Evolutionary conservation across 2,888 invertebrate genomes (phyloP).

Genomic region (Tenthredo amoena): DNA sequence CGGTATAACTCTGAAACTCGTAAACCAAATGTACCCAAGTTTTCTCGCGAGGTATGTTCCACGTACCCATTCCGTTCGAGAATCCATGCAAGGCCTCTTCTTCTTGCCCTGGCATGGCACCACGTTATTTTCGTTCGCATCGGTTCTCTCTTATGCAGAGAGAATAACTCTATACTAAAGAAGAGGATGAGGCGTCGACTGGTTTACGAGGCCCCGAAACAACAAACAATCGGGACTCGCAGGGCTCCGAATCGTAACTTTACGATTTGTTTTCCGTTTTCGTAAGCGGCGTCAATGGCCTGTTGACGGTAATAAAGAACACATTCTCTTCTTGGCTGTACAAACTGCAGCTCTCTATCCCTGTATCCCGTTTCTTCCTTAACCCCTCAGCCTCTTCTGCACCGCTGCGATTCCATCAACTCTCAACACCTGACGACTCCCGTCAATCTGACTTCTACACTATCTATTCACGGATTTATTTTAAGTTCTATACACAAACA

Average conservation of each 20-base stretch:
- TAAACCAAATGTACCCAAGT: slow-evolving; percentile 18
- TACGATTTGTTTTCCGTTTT: slow-evolving; percentile 71
- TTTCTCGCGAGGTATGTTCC: background rate
- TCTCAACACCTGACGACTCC: slow-evolving; percentile 44
- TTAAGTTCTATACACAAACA: background rate
- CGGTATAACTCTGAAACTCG: background rate
- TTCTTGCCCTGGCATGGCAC: background rate
- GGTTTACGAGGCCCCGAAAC: slow-evolving; percentile 48
- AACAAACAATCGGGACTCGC: slow-evolving; percentile 43
- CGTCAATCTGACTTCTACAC: slow-evolving; percentile 30
- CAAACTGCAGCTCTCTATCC: background rate
- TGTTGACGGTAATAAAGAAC: slow-evolving; percentile 69
- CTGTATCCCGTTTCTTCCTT: slow-evolving; percentile 5
- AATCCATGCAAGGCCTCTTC: background rate
- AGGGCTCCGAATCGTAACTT: slow-evolving; percentile 58
- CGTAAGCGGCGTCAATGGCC: slow-evolving; percentile 60
- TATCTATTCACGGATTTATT: slow-evolving; percentile 9
- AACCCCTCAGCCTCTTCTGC: background rate
- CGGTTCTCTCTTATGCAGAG: background rate
- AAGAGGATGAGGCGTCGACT: slow-evolving; percentile 17
- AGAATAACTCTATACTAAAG: background rate
- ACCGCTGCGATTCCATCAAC: background rate
- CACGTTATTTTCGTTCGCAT: slow-evolving; percentile 34
- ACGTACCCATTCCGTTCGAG: background rate
- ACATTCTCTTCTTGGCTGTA: slow-evolving; percentile 14